Conservation (phyloP, 2,797 vertebrate genomes). For the Gymnothorax reevesii region DNA sequence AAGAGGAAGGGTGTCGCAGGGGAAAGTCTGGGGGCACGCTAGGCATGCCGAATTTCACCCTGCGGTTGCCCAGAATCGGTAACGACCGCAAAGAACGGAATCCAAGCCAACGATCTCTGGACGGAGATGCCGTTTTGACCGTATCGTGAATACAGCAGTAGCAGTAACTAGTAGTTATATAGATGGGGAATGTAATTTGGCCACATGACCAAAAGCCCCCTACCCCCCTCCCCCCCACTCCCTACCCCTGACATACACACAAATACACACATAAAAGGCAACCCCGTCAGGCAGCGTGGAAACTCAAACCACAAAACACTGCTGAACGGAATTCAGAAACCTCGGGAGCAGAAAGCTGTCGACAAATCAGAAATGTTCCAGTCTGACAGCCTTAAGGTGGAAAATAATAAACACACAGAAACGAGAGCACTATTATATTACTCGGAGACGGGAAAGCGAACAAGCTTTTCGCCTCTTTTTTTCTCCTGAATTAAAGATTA, state of each 20-base stretch:
- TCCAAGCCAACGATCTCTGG: conserved; percentile 47
- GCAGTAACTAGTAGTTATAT: background rate
- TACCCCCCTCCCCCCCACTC: conserved; percentile 39
- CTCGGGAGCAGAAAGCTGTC: conserved; percentile 52
- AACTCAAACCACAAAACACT: conserved; percentile 26
- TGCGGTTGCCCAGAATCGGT: conserved; percentile 39
- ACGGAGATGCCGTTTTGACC: conserved; percentile 57
- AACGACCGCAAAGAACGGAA: conserved; percentile 44
- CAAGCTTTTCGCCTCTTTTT: background rate
- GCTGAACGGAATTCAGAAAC: conserved; percentile 52
- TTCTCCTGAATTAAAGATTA: background rate
- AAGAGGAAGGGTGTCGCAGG: conserved; percentile 24
- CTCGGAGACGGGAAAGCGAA: background rate
- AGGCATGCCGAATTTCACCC: conserved; percentile 31
- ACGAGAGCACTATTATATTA: conserved; percentile 62
- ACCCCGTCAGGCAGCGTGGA: conserved; percentile 47
- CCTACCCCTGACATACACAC: background rate
- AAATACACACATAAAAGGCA: conserved; percentile 41
- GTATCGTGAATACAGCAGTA: conserved; percentile 50
- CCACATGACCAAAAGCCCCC: conserved; percentile 50
- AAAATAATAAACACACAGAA: conserved; percentile 65
- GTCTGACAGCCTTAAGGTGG: conserved; percentile 59
- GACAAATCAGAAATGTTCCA: conserved; percentile 68
- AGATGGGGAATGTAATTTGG: conserved; percentile 47
- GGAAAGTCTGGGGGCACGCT: conserved; percentile 52